These are phyloP conservation scores for Muscicapa comitata DNA, from an alignment of 2,797 vertebrate species.

Conservation along the genomic window DNA sequence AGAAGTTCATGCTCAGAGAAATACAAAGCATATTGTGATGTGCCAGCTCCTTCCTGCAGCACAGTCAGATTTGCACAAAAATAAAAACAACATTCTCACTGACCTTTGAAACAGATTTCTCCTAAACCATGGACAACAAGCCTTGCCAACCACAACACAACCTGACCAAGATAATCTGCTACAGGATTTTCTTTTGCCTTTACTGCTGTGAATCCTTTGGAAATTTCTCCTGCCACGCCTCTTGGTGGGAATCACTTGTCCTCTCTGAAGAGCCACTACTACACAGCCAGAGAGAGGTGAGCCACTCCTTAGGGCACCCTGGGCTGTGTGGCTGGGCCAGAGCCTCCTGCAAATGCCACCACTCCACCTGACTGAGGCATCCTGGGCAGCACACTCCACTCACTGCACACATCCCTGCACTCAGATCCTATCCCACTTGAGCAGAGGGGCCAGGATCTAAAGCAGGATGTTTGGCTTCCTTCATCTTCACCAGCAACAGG, in stretches of 20 bases:
- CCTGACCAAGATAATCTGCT: neutral
- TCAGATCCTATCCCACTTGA: neutral
- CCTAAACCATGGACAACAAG: neutral
- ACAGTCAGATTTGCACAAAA: neutral
- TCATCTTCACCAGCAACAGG: neutral
- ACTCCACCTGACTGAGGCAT: accelerated
- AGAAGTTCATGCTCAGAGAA: neutral
- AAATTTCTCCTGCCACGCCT: accelerated
- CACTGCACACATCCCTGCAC: accelerated
- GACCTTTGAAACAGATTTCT: neutral
- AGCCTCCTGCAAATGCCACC: accelerated
- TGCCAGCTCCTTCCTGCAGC: neutral
- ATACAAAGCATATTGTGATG: neutral
- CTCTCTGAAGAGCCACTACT: neutral
- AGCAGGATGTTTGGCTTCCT: neutral
- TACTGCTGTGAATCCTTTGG: neutral
- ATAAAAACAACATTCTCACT: neutral
- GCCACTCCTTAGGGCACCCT: accelerated
- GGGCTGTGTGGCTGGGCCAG: neutral
- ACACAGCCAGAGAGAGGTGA: accelerated
- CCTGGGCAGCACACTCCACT: neutral
- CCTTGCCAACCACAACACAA: neutral
- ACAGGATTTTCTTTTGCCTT: neutral
- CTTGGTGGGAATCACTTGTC: neutral
- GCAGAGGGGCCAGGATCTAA: neutral